phyloP scores from a whole-genome alignment of 2,888 invertebrate species.

The Troides oblongomaculatus region DNA sequence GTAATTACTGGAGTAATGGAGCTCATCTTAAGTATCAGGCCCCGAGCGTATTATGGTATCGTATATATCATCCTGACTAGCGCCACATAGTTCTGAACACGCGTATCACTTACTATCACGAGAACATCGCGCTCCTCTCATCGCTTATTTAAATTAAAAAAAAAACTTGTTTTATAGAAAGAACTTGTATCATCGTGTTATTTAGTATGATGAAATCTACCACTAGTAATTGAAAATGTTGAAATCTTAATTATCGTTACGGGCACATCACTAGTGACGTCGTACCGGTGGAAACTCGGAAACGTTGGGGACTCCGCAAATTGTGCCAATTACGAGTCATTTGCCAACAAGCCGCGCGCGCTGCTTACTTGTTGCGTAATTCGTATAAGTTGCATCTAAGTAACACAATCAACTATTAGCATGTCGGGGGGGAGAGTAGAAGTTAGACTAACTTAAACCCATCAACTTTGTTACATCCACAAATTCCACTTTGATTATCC shows the following conservation, averaged over 20 bases:
- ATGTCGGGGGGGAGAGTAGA: not conserved
- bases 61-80: too few species aligned
- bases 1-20: too few species aligned
- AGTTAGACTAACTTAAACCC: not conserved
- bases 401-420: conserved; percentile 11
- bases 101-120: too few species aligned
- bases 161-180: too few species aligned
- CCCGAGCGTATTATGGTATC: too few species aligned
- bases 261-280: not conserved
- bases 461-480: not conserved
- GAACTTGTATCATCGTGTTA: too few species aligned
- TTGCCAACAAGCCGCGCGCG: conserved; percentile 9
- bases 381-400: conserved; percentile 3
- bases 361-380: conserved; percentile 8
- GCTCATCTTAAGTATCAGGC: too few species aligned
- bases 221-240: too few species aligned
- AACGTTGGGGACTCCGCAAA: conserved; percentile 7
- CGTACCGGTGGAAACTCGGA: conserved; percentile 11
- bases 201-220: too few species aligned
- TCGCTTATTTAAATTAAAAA: too few species aligned
- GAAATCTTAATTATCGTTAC: not conserved
- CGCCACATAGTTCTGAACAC: too few species aligned
- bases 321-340: conserved; percentile 21
- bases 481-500: not conserved
- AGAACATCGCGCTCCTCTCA: too few species aligned